A percentile compares a stretch with the other conserved stretches of the same genome.
Evolutionary conservation across 2,888 invertebrate genomes (phyloP).

Genomic region (Beris chalybata): DNA sequence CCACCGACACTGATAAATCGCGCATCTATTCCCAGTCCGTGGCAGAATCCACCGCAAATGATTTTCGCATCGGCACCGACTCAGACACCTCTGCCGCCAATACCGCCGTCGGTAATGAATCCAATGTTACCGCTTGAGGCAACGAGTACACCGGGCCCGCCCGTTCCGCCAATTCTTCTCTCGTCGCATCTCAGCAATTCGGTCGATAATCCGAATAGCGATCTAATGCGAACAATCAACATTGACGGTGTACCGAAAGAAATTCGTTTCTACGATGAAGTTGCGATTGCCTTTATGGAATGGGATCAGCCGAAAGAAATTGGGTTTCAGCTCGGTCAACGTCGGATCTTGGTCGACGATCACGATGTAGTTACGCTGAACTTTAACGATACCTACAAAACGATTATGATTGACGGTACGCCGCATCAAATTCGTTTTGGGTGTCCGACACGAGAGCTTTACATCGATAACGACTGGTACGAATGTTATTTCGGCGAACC

Average conservation of each 20-base stretch:
- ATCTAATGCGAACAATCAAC: slow-evolving; percentile 76
- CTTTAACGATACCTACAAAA: slow-evolving; percentile 72
- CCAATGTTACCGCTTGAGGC: slow-evolving; percentile 41
- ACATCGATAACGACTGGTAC: slow-evolving; percentile 84
- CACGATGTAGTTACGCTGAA: slow-evolving; percentile 67
- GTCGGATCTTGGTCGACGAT: slow-evolving; percentile 76
- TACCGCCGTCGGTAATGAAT: slow-evolving; percentile 41
- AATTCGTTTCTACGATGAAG: slow-evolving; percentile 80
- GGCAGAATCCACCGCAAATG: slow-evolving; percentile 40
- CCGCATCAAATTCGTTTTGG: slow-evolving; percentile 82
- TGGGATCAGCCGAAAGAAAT: slow-evolving; percentile 86
- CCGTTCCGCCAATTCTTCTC: slow-evolving; percentile 6
- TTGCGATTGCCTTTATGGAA: slow-evolving; percentile 80
- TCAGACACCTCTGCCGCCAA: slow-evolving; percentile 45
- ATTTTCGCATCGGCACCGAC: slow-evolving; percentile 33
- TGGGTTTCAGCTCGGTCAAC: slow-evolving; percentile 77
- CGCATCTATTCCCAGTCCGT: slow-evolving; percentile 38
- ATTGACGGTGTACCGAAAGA: slow-evolving; percentile 81
- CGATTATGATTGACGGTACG: slow-evolving; percentile 72
- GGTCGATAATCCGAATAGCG: slow-evolving; percentile 63
- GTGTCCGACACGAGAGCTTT: slow-evolving; percentile 88
- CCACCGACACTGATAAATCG: slow-evolving; percentile 36
- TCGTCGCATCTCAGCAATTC: slow-evolving; percentile 51
- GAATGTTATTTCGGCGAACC: slow-evolving; percentile 93
- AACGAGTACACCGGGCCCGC: slow-evolving; percentile 10